Conservation (phyloP, 2,797 vertebrate species). For the Poecilia picta region DNA sequence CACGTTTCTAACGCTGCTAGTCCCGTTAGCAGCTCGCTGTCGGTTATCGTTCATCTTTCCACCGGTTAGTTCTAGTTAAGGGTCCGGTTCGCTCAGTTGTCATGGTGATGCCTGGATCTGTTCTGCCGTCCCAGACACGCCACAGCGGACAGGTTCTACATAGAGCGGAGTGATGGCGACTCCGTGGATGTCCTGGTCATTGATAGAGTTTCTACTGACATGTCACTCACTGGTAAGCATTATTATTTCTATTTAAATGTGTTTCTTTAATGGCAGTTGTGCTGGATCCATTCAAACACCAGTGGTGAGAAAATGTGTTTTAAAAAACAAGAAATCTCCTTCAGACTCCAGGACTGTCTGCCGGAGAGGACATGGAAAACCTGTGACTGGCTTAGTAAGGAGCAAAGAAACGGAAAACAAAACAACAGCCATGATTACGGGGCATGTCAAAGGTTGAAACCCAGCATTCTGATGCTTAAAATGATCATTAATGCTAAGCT, state of each 20-base stretch:
- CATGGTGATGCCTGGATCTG: background rate
- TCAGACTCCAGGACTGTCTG: background rate
- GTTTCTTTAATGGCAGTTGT: background rate
- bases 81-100: background rate
- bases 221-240: constrained; percentile 88
- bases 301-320: background rate
- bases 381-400: background rate
- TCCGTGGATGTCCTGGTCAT: constrained; percentile 88
- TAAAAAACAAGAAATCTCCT: background rate
- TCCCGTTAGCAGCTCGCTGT: background rate
- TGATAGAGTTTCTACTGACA: constrained; percentile 93
- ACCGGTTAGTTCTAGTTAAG: background rate
- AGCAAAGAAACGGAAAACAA: background rate
- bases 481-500: too few species aligned
- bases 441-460: too few species aligned
- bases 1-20: background rate
- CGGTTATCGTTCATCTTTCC: background rate
- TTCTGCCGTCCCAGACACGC: constrained; percentile 79
- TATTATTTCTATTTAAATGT: background rate
- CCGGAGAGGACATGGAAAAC: background rate
- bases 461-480: too few species aligned
- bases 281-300: background rate
- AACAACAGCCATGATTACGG: background rate
- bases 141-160: constrained; percentile 92
- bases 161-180: constrained; percentile 91